phyloP scores from a whole-genome alignment of 2,888 invertebrate genomes.

The Loripinus fragilis region DNA sequence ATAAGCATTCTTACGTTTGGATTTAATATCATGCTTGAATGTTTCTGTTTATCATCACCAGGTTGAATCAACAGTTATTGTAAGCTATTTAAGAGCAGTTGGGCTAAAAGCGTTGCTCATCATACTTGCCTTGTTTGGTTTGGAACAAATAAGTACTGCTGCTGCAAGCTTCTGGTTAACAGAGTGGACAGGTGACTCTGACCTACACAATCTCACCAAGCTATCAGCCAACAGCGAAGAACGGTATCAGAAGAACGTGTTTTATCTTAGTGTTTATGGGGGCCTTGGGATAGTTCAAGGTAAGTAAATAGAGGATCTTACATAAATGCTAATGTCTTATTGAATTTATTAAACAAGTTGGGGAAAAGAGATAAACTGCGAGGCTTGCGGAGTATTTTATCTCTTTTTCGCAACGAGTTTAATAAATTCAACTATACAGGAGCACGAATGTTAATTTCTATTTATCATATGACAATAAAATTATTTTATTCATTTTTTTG shows the following conservation, averaged over 20 bases:
- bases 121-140: neutral
- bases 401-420: too few relatives aligned
- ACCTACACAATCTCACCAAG: neutral
- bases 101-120: neutral
- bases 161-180: conserved; percentile 9
- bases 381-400: too few relatives aligned
- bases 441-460: too few relatives aligned
- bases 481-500: too few relatives aligned
- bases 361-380: too few relatives aligned
- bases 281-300: conserved; percentile 1
- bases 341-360: too few relatives aligned
- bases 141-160: neutral
- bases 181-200: neutral
- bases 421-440: too few relatives aligned
- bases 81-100: neutral
- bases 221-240: neutral
- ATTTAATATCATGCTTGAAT: too few relatives aligned
- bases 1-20: too few relatives aligned
- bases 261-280: conserved; percentile 6
- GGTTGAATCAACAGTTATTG: neutral
- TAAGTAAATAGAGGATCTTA: too few relatives aligned
- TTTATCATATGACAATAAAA: too few relatives aligned
- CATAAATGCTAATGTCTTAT: too few relatives aligned
- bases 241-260: neutral
- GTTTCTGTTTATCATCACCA: neutral